These are phyloP conservation scores for Chaenocephalus aceratus DNA, from an alignment of 2,113 vertebrate genomes.

Conservation along the genomic window DNA sequence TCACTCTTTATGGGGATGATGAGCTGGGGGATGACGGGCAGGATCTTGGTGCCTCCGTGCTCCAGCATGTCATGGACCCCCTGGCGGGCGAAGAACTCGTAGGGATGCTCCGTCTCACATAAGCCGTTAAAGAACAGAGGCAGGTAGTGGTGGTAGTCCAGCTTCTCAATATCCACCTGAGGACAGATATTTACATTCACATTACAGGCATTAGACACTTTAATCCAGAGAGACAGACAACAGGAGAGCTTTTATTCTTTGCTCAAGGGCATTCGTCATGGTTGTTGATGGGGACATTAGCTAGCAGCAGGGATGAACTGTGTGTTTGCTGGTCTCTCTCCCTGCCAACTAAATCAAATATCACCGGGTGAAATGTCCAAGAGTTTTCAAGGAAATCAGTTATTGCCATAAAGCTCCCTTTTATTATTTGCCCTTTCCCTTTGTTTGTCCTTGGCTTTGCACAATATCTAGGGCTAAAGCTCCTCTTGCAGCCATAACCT, in stretches of 20 bases:
- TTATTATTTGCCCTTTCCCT: conserved; percentile 43
- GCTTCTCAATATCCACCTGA: conserved; percentile 92
- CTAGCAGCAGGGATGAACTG: conserved; percentile 4
- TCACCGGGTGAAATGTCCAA: too few species aligned
- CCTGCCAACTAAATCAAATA: not conserved
- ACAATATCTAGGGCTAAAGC: conserved; percentile 48
- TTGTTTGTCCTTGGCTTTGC: conserved; percentile 67
- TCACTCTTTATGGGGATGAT: conserved; percentile 95
- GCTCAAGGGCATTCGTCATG: conserved; percentile 18
- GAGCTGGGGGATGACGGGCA: conserved; percentile 93
- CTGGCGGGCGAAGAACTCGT: conserved; percentile 94
- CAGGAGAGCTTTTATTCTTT: not conserved
- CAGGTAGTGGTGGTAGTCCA: conserved; percentile 94
- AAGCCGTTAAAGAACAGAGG: conserved; percentile 96
- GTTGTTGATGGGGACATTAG: conserved; percentile 15
- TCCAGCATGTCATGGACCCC: conserved; percentile 95
- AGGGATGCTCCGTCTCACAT: conserved; percentile 91
- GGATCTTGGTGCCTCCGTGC: conserved; percentile 91
- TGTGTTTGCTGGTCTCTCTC: conserved; percentile 2
- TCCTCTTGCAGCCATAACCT: conserved; percentile 45
- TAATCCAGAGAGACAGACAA: not conserved
- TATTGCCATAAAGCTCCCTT: conserved; percentile 3
- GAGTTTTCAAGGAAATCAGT: conserved; percentile 24
- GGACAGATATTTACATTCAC: conserved; percentile 37
- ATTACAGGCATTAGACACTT: conserved; percentile 17